Conservation (phyloP, 2,797 vertebrate species). For the Pristis pectinata region DNA sequence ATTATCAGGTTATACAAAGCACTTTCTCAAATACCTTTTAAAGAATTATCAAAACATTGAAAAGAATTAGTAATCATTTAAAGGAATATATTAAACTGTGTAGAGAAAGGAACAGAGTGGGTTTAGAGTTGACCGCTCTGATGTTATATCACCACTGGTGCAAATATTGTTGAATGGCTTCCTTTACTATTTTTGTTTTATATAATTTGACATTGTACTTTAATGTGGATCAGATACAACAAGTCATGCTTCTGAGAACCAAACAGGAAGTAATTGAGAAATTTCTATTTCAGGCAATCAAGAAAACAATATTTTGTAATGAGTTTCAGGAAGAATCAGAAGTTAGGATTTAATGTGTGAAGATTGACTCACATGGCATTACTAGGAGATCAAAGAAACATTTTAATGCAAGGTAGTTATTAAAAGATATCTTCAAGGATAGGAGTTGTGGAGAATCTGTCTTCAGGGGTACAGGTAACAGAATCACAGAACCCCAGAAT, state of each 20-base stretch:
- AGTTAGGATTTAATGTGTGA: not conserved
- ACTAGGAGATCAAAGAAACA: too few species aligned
- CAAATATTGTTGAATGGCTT: not conserved
- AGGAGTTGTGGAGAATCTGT: too few species aligned
- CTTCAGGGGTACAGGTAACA: too few species aligned
- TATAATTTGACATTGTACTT: not conserved
- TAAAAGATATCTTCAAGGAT: too few species aligned
- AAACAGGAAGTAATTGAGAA: not conserved
- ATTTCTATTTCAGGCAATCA: not conserved
- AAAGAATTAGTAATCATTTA: not conserved
- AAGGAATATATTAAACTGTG: not conserved
- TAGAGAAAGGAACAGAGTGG: not conserved
- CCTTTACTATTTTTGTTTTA: not conserved
- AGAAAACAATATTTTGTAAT: not conserved
- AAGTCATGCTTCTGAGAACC: not conserved
- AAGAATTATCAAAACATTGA: not conserved
- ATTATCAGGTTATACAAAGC: not conserved
- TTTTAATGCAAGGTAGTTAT: too few species aligned
- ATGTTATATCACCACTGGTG: too few species aligned
- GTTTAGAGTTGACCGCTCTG: not conserved
- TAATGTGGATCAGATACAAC: not conserved
- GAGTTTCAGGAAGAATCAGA: too few species aligned
- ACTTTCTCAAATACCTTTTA: not conserved
- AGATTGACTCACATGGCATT: not conserved
- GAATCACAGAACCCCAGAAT: too few species aligned